These are phyloP conservation scores for Terrapene triunguis DNA, from an alignment of 2,113 vertebrate species.

Conservation along the genomic window DNA sequence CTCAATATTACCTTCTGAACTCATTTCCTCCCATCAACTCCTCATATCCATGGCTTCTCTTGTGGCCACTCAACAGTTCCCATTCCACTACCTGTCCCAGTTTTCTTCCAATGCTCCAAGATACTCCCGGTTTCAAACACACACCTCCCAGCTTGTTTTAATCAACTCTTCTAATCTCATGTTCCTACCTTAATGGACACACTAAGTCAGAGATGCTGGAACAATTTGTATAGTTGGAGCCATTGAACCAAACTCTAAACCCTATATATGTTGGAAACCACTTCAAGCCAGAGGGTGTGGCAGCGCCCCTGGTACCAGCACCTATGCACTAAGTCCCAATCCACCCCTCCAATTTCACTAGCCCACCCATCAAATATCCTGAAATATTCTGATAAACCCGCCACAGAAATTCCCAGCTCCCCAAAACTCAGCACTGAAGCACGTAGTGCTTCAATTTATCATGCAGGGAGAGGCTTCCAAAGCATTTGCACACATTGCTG, in stretches of 20 bases:
- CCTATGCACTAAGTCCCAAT: no score
- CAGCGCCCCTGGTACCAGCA: no score
- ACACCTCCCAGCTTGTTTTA: neutral
- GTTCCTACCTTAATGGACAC: neutral
- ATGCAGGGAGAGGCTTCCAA: neutral
- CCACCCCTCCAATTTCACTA: neutral
- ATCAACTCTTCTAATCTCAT: neutral
- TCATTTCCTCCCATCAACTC: neutral
- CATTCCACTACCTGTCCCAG: neutral
- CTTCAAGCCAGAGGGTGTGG: no score
- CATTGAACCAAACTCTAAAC: no score
- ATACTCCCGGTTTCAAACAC: neutral
- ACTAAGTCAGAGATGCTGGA: neutral
- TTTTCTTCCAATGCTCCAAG: neutral
- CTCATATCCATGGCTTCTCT: neutral
- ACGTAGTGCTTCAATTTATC: neutral
- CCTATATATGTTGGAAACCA: no score
- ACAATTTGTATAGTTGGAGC: no score
- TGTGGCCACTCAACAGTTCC: neutral
- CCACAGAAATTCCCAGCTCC: neutral
- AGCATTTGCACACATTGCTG: neutral
- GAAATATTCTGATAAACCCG: neutral
- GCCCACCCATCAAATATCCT: neutral
- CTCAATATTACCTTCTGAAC: neutral
- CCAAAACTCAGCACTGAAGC: neutral